Evolutionary conservation across 2,888 invertebrate species (phyloP).

Genomic region (Leistus spinibarbis): DNA sequence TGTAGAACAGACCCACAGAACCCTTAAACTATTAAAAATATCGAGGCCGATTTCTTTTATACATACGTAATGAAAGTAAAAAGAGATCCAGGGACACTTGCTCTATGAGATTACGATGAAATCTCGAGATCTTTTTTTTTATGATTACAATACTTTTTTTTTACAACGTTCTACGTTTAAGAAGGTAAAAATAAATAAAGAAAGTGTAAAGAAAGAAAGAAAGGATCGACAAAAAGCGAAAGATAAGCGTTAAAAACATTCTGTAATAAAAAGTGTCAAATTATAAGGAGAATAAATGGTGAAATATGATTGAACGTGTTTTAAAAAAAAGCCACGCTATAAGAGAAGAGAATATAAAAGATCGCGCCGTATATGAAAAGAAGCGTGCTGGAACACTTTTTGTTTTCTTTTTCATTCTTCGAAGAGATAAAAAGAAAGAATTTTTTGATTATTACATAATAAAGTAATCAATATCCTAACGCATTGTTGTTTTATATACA

Average conservation of each 20-base stretch:
- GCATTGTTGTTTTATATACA: not conserved
- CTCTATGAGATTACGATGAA: too few relatives aligned
- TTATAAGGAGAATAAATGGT: not conserved
- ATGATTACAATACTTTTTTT: too few relatives aligned
- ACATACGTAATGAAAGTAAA: too few relatives aligned
- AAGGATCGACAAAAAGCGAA: not conserved
- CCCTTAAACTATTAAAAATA: too few relatives aligned
- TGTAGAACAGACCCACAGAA: too few relatives aligned
- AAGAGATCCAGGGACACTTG: too few relatives aligned
- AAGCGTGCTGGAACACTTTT: not conserved
- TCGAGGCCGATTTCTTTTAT: too few relatives aligned
- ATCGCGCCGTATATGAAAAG: not conserved
- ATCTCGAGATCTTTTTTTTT: too few relatives aligned
- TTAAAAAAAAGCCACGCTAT: not conserved
- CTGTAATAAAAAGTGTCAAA: not conserved
- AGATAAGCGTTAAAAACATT: not conserved
- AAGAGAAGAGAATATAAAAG: not conserved
- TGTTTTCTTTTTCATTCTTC: not conserved
- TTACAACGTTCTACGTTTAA: not conserved
- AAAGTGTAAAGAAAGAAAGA: not conserved
- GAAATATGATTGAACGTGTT: not conserved
- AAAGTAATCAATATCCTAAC: not conserved
- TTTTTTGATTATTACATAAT: not conserved
- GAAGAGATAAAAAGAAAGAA: not conserved
- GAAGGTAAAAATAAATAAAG: not conserved